Conservation (phyloP, 2,113 vertebrate genomes). For the Microcebus griseorufus region DNA sequence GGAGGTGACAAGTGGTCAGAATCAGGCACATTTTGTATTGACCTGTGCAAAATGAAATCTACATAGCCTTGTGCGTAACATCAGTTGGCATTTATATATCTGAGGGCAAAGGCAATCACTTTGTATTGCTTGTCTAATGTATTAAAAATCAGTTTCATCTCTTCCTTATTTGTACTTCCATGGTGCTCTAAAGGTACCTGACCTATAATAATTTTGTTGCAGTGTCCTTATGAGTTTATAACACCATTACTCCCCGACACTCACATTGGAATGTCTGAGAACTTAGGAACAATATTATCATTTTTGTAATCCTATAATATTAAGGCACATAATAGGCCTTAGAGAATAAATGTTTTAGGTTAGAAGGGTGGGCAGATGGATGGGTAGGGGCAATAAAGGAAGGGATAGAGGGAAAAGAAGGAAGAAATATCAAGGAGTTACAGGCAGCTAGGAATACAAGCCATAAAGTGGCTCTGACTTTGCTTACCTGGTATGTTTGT, state of each 20-base stretch:
- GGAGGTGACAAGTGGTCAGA: neutral
- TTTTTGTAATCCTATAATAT: neutral
- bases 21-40: neutral
- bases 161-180: neutral
- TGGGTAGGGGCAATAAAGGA: neutral
- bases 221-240: neutral
- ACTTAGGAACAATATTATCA: neutral
- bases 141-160: neutral
- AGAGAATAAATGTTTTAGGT: neutral
- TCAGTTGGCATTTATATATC: neutral
- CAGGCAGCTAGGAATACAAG: neutral
- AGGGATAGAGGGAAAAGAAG: neutral
- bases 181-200: neutral
- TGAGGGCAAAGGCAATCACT: neutral
- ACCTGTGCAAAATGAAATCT: neutral
- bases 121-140: neutral
- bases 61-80: neutral
- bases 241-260: neutral
- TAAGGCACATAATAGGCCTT: neutral
- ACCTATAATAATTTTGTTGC: neutral
- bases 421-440: neutral
- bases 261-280: neutral
- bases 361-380: neutral
- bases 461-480: neutral
- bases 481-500: neutral